Evolutionary conservation across 2,113 vertebrate genomes (phyloP).

Genomic region (Anhinga anhinga): DNA sequence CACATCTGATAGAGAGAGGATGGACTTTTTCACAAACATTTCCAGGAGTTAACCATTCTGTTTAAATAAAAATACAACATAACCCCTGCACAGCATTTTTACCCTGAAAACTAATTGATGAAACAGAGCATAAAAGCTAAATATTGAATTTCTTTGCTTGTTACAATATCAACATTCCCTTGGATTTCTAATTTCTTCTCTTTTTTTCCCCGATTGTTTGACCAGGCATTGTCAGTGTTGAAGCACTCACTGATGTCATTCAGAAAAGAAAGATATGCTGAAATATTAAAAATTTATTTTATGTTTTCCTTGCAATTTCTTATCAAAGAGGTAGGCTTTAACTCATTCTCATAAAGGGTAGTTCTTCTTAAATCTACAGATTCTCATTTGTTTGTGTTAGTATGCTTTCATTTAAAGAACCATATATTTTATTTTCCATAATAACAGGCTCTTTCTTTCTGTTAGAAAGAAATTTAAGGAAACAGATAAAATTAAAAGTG

Average conservation of each 20-base stretch:
- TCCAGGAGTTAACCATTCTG: not conserved
- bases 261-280: not conserved
- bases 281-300: constrained; percentile 63
- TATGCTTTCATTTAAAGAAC: not conserved
- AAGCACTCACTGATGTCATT: constrained; percentile 57
- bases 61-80: not conserved
- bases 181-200: not conserved
- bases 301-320: constrained; percentile 69
- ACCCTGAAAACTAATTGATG: not conserved
- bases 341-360: not conserved
- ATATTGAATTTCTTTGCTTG: not conserved
- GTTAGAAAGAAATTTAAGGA: not conserved
- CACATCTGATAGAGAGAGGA: not conserved
- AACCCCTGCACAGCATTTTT: not conserved
- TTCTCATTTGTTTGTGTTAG: not conserved
- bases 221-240: constrained; percentile 55
- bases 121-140: not conserved
- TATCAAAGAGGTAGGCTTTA: constrained; percentile 57
- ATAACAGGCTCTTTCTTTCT: not conserved
- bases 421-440: not conserved
- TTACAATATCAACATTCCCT: not conserved
- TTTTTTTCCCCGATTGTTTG: not conserved
- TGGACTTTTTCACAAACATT: not conserved
- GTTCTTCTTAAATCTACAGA: not conserved
- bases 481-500: not conserved